Percentiles rank a stretch among this genome's conserved stretches.
These are phyloP conservation scores for Cryptoprocta ferox DNA, from an alignment of 2,797 vertebrate genomes.

Conservation along the genomic window DNA sequence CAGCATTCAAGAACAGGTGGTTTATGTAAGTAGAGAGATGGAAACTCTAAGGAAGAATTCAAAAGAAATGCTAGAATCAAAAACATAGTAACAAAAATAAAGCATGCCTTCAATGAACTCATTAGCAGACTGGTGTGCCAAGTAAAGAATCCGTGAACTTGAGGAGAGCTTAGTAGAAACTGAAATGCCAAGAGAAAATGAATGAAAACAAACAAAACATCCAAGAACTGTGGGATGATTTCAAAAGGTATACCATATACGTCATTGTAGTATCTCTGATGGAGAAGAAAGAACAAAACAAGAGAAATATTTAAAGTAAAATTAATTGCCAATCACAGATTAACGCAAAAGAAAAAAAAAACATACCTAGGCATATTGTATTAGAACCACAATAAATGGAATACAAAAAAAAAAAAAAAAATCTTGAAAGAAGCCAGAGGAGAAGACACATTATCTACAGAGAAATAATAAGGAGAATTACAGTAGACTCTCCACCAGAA, in stretches of 20 bases:
- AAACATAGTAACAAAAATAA: slow-evolving; percentile 19
- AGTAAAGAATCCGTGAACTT: neutral
- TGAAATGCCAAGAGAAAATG: neutral
- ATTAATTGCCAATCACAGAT: neutral
- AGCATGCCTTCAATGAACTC: neutral
- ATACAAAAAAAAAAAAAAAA: neutral
- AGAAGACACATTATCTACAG: neutral
- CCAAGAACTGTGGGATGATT: neutral
- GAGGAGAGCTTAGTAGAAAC: neutral
- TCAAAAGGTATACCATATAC: neutral
- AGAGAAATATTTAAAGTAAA: slow-evolving; percentile 16
- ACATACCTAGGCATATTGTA: neutral
- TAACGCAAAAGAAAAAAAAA: neutral
- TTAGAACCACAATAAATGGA: neutral
- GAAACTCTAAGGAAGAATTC: slow-evolving; percentile 1
- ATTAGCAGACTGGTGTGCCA: neutral
- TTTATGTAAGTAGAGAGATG: neutral
- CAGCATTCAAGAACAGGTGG: neutral
- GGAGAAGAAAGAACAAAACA: neutral
- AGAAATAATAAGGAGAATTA: neutral
- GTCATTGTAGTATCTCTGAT: neutral
- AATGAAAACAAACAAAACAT: slow-evolving; percentile 2
- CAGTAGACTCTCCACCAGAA: neutral
- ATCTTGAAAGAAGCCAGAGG: neutral
- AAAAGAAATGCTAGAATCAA: neutral